phyloP scores from a whole-genome alignment of 2,888 invertebrate species.

The Abrostola triplasia region DNA sequence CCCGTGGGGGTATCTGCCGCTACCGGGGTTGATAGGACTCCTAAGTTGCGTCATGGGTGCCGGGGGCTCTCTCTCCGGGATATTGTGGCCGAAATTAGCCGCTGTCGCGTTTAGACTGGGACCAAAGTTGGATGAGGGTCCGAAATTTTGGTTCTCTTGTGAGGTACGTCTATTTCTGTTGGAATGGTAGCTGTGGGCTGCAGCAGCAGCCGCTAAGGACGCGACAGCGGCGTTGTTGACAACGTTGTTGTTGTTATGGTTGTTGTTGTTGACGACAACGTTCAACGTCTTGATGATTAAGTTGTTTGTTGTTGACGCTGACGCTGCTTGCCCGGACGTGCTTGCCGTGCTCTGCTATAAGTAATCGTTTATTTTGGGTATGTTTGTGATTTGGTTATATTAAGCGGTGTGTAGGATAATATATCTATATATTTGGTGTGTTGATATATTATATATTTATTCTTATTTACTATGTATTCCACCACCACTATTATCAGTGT shows the following conservation, averaged over 20 bases:
- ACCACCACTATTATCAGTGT: constrained; percentile 40
- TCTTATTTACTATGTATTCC: constrained; percentile 19
- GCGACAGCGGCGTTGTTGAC: constrained; percentile 87
- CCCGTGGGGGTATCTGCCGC: constrained; percentile 83
- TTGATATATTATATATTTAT: background rate
- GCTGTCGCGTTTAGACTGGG: constrained; percentile 83
- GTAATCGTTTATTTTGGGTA: constrained; percentile 32
- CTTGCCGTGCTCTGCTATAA: constrained; percentile 80
- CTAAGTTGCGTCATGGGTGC: constrained; percentile 86
- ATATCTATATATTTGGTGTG: constrained; percentile 2
- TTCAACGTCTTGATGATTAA: constrained; percentile 86
- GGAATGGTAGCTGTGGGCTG: constrained; percentile 84
- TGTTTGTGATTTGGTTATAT: constrained; percentile 9
- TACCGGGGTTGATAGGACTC: constrained; percentile 81
- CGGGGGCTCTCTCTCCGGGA: constrained; percentile 79
- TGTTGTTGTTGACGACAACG: constrained; percentile 87
- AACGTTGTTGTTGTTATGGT: constrained; percentile 86
- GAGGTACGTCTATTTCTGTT: constrained; percentile 84
- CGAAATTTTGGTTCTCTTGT: constrained; percentile 82
- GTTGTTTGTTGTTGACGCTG: constrained; percentile 86
- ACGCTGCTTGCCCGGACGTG: constrained; percentile 74
- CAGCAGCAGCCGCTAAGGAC: constrained; percentile 84
- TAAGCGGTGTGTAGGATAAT: background rate
- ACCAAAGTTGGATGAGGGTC: constrained; percentile 78
- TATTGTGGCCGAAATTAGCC: constrained; percentile 79